Conservation (phyloP, 53 echinoderm and acorn worm genomes). For the Holothuria scabra region DNA sequence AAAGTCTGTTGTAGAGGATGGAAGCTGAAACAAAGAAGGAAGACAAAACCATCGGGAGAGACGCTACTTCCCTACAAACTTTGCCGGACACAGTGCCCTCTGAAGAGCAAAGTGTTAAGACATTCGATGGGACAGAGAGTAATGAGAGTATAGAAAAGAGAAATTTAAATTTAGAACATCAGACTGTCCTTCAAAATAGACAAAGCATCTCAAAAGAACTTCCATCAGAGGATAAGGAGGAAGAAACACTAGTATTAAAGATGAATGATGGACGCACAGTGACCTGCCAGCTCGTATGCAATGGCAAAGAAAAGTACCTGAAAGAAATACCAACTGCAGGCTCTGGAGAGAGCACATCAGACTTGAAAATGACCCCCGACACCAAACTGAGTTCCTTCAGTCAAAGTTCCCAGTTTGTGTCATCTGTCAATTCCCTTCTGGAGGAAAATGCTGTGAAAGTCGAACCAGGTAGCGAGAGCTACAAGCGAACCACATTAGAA, state of each 20-base stretch:
- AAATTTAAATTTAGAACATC: too few relatives aligned
- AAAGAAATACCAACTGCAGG: constrained; percentile 21
- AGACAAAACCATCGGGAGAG: constrained; percentile 14
- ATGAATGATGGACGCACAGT: constrained; percentile 46
- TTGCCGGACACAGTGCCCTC: not conserved
- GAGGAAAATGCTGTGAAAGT: constrained; percentile 14
- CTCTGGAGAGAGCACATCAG: not conserved
- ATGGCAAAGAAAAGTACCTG: constrained; percentile 42
- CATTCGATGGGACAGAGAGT: too few relatives aligned
- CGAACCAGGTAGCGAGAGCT: not conserved
- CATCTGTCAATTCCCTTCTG: constrained; percentile 33
- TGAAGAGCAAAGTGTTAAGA: too few relatives aligned
- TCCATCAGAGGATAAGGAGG: not conserved
- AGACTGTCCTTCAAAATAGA: too few relatives aligned
- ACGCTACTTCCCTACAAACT: constrained; percentile 15
- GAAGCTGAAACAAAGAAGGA: constrained; percentile 29
- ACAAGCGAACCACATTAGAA: constrained; percentile 31
- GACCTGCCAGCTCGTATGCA: constrained; percentile 40
- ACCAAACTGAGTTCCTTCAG: constrained; percentile 25
- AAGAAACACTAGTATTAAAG: constrained; percentile 36
- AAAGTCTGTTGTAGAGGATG: constrained; percentile 23
- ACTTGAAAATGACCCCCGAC: constrained; percentile 1
- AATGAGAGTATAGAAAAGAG: too few relatives aligned
- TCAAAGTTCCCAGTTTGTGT: constrained; percentile 28
- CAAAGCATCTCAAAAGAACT: too few relatives aligned